phyloP scores from a whole-genome alignment of 1,140 invertebrate genomes.

The Mercenaria mercenaria region DNA sequence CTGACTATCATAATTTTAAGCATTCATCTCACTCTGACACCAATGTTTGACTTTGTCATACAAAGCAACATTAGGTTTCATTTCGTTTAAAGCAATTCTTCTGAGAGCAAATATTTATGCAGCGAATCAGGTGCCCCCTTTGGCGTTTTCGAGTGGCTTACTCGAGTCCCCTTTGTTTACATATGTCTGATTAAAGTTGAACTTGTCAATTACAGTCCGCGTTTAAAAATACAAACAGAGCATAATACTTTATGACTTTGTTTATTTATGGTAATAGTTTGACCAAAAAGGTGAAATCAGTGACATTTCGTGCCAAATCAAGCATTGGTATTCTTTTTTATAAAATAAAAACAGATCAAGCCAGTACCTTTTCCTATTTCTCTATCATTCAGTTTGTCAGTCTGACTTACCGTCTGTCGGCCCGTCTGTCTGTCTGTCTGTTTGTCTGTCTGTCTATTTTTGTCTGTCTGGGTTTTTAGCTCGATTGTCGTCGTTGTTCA shows the following conservation, averaged over 20 bases:
- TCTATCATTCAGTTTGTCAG: too few relatives aligned
- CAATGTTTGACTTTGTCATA: neutral
- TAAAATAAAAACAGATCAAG: too few relatives aligned
- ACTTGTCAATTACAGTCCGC: slow-evolving; percentile 5
- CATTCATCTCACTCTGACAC: neutral
- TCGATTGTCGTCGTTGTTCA: too few relatives aligned
- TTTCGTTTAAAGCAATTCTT: neutral
- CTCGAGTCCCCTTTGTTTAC: slow-evolving; percentile 24
- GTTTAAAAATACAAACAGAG: slow-evolving; percentile 47
- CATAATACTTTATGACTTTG: neutral
- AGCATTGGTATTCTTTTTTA: too few relatives aligned
- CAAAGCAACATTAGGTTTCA: neutral
- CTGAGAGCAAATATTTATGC: slow-evolving; percentile 27
- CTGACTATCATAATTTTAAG: slow-evolving; percentile 11
- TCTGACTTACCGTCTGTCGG: too few relatives aligned
- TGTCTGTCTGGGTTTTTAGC: too few relatives aligned
- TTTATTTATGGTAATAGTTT: slow-evolving; percentile 33
- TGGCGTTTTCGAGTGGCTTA: slow-evolving; percentile 26
- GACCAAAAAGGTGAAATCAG: slow-evolving; percentile 2
- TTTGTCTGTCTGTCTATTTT: too few relatives aligned
- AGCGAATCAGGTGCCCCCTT: neutral
- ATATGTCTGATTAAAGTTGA: slow-evolving; percentile 20
- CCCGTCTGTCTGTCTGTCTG: too few relatives aligned
- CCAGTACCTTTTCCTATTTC: too few relatives aligned
- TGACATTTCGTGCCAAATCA: neutral